Conservation (phyloP, 2,113 vertebrate species). For the Elaphurus davidianus region DNA sequence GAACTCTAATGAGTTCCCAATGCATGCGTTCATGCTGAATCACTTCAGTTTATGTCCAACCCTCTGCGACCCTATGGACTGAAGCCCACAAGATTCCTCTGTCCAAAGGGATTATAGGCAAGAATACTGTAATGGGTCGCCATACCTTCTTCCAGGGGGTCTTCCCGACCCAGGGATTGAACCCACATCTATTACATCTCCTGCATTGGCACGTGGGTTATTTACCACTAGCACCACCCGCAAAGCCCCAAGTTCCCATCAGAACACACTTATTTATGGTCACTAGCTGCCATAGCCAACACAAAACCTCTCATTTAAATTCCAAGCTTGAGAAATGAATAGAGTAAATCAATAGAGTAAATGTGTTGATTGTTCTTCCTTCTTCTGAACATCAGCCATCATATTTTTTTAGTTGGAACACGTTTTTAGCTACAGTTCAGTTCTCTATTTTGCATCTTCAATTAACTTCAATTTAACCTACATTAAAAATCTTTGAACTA, state of each 20-base stretch:
- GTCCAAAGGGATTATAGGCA: background rate
- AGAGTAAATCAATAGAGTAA: background rate
- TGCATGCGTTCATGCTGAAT: background rate
- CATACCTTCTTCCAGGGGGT: background rate
- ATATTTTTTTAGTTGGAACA: background rate
- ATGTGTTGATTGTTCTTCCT: background rate
- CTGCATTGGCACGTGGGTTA: background rate
- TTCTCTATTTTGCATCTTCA: background rate
- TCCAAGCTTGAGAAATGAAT: background rate
- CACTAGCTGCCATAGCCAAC: background rate
- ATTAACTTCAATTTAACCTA: conserved; percentile 23
- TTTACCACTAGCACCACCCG: background rate
- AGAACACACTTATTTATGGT: background rate
- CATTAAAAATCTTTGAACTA: conserved; percentile 26
- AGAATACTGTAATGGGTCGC: background rate
- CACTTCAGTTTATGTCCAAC: background rate
- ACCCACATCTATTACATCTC: background rate
- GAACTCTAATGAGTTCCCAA: background rate
- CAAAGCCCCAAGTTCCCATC: background rate
- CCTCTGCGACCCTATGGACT: background rate
- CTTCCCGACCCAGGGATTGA: background rate
- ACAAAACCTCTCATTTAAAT: background rate
- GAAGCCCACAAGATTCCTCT: background rate
- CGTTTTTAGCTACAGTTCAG: background rate
- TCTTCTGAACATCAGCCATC: background rate